Evolutionary conservation across 2,797 vertebrate species (phyloP).

Genomic region (Periophthalmus magnuspinnatus): DNA sequence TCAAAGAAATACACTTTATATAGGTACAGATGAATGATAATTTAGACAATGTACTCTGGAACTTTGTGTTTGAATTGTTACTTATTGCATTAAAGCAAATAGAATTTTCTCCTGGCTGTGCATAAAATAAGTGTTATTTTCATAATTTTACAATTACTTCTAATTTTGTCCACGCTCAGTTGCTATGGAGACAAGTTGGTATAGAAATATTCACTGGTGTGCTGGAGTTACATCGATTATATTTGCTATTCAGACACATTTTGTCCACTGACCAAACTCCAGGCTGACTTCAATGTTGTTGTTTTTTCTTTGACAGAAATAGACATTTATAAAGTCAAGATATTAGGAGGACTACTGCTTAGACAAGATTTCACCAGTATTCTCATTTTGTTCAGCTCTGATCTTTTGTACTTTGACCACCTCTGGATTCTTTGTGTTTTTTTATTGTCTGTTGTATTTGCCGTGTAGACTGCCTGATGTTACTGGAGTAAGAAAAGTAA

Average conservation of each 20-base stretch:
- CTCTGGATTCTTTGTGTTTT: too few species aligned
- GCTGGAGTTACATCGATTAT: neutral
- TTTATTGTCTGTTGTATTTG: neutral
- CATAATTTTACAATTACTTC: neutral
- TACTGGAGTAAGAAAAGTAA: neutral
- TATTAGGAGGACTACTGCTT: too few species aligned
- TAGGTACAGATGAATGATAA: too few species aligned
- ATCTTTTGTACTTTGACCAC: neutral
- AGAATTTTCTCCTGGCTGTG: neutral
- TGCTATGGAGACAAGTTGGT: constrained; percentile 4
- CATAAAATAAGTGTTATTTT: neutral
- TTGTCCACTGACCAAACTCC: neutral
- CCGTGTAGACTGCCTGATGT: neutral
- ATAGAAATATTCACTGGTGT: neutral
- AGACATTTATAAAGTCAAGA: too few species aligned
- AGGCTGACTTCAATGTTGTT: neutral
- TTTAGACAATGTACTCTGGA: too few species aligned
- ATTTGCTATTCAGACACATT: neutral
- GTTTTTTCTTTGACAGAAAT: neutral
- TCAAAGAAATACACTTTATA: too few species aligned
- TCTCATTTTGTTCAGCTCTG: neutral
- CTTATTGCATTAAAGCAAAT: too few species aligned
- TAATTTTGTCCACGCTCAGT: neutral
- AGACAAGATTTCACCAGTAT: too few species aligned
- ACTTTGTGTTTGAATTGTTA: too few species aligned